Conservation (phyloP, 2,113 vertebrate genomes). For the Tyrannus savana region DNA sequence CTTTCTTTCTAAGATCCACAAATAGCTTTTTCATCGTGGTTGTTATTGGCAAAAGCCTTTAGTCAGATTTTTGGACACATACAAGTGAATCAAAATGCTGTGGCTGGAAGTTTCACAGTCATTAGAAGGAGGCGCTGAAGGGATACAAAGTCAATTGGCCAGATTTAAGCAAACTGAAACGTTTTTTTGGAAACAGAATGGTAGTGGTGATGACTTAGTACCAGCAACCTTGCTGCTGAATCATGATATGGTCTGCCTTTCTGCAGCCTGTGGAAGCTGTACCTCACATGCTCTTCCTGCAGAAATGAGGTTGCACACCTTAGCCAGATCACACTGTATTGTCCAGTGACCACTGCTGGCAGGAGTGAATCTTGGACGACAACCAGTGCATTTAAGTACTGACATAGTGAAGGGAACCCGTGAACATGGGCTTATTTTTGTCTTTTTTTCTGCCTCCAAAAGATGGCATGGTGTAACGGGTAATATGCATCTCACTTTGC, state of each 20-base stretch:
- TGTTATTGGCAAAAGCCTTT: neutral
- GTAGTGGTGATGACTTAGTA: neutral
- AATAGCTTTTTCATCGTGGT: neutral
- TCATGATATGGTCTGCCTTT: neutral
- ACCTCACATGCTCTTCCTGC: neutral
- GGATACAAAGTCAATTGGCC: fast-evolving
- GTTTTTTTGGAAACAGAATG: neutral
- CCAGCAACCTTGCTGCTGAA: neutral
- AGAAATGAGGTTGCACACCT: neutral
- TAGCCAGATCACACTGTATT: neutral
- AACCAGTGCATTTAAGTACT: neutral
- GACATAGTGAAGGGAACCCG: neutral
- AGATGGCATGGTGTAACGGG: neutral
- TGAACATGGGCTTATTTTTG: neutral
- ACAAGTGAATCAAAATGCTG: neutral
- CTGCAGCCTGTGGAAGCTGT: neutral
- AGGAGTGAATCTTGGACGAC: neutral
- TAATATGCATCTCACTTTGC: neutral
- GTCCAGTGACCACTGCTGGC: neutral
- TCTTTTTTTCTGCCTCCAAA: neutral
- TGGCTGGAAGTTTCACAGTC: neutral
- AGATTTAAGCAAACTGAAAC: neutral
- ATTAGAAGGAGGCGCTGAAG: neutral
- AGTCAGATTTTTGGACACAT: neutral
- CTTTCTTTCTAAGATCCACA: neutral